Base-by-base conservation (phyloP, 2,888 invertebrate genomes). In the Morpho achilles region DNA sequence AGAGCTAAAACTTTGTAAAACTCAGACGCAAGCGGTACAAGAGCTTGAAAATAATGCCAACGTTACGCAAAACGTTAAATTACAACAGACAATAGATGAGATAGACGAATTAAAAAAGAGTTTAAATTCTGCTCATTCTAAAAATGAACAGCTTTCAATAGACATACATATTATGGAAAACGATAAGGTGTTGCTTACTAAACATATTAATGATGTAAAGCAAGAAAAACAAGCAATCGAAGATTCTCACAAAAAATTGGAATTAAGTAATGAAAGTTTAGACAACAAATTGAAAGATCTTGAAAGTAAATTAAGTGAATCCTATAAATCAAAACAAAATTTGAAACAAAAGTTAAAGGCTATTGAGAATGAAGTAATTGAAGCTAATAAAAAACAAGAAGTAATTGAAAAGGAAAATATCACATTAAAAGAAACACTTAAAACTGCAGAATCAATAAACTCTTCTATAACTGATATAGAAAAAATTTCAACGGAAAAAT, bases 141-240 rank as follows among this genome's bases (percentile, higher is more conserved):
- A 87, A 69, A 84, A 90, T 58, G 90, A 91, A 65, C 91, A 91
- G 64, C 75, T 90, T 4, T 82, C 89, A 42, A 92, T 91, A 68
- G 86, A 92, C 65, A 81, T 91, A 51, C 89, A 89, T 63, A 91
- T 91, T 59, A 69, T 90, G 49, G 88, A 88, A 74, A 92, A 92
- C 69, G 89, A 91, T 63, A 92, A 91, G 72, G 86, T 89, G 5
- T 74, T 91, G 51, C 71, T 90, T 47, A 83, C 81, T 7, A 84
- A 87, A 67, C 81, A 90, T 70, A 72, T 91, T 1, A 82, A 86
- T 67, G 89, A 90, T 50, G 72, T 92, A 23, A 87, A 84, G 67
- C 75, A 80, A 46, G 73, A 77, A 6, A 71, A 88, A 32, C 71
- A 74, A 57, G 69, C 75, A 52, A 80, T 79, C 62, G 66, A 61